Conservation (phyloP, 2,797 vertebrate species). For the Lepilemur ruficaudatus region DNA sequence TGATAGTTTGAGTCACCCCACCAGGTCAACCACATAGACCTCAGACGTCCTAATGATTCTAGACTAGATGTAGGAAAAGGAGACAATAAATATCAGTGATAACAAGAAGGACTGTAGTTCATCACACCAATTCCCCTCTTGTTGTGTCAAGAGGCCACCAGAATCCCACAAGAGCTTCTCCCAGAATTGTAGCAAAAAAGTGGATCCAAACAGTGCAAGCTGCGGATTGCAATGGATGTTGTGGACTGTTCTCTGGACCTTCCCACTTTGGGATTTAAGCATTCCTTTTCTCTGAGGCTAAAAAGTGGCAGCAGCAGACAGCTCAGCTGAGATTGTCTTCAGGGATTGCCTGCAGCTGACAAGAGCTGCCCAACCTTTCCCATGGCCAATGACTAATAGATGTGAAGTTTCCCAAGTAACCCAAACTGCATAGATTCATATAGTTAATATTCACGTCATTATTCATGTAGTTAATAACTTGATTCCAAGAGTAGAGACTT, state of each 20-base stretch:
- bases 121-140: not conserved
- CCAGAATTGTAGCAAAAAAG: not conserved
- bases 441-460: not conserved
- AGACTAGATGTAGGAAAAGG: not conserved
- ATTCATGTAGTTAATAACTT: not conserved
- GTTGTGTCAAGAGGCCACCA: not conserved
- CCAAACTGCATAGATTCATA: not conserved
- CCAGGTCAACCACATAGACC: not conserved
- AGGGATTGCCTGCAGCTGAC: not conserved
- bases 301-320: not conserved
- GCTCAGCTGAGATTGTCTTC: not conserved
- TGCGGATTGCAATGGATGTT: not conserved
- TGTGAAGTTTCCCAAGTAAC: not conserved
- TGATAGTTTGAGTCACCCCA: not conserved
- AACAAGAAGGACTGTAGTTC: not conserved
- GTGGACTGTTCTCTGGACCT: not conserved
- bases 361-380: not conserved
- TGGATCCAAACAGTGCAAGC: not conserved
- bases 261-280: not conserved
- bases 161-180: not conserved
- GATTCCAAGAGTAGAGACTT: not conserved
- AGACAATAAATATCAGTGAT: not conserved
- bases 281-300: not conserved
- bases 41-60: not conserved
- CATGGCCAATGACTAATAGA: not conserved